Evolutionary conservation across 2,888 invertebrate species (phyloP), one percentile per base, ranked within the genome.

Genomic region (Arenicola marina): DNA sequence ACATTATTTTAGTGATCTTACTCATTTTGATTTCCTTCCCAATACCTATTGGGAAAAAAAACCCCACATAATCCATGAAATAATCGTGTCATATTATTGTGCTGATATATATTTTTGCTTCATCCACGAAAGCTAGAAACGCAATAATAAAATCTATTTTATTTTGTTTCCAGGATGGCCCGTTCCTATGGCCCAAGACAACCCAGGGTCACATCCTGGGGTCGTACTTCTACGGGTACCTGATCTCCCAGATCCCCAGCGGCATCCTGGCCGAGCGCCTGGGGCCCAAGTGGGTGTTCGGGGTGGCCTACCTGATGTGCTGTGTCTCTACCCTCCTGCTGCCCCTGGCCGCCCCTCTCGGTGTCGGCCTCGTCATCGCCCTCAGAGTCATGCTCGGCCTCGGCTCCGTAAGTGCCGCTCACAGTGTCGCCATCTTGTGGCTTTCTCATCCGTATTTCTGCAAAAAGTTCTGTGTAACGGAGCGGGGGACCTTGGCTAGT

Each of bases 151-250:
- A 45, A 38, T 44, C 26, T 44, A 34, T 33, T 18, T 33, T 28
- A 44, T 18, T 65, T 1, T 48, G n/a, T 61, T 57, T 48, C 3
- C 63, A 76, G 74, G 73, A 75, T 53, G 76, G 78, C 4, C 86
- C 86, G 63, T 85, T 88, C 62, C 77, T 80, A 0, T 88, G 88
- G 88, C 80, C 83, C 34, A 86, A 87, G 60, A 75, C 79, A 4
- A 78, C 83, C 21, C 86, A 87, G 72, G 86, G 88, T 26, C 72
- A 79, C 0, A 78, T 89, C 53, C 79, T 88, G 2, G 85, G 86
- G 4, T 83, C 86, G 2, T 87, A 87, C 75, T 88, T 86, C 79
- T 88, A 87, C 72, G 84, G 85, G 34, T 86, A 85, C 71, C 67
- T 83, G 46, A 65, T 78, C 46, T 76, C 67, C 72, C 83, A 83